These are phyloP conservation scores for Schrankia costaestrigalis DNA, from an alignment of 2,888 invertebrate species.

Conservation along the genomic window DNA sequence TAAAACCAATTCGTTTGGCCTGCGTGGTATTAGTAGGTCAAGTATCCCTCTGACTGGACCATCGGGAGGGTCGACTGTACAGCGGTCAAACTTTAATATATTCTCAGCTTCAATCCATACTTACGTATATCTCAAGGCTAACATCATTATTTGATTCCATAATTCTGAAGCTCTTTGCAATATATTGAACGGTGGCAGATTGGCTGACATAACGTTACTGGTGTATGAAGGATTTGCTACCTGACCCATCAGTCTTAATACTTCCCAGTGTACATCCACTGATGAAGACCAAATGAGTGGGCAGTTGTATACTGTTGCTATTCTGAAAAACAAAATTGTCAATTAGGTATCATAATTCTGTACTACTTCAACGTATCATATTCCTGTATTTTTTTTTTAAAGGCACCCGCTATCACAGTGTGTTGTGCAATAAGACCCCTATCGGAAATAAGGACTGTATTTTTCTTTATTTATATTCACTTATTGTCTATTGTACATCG, in stretches of 20 bases:
- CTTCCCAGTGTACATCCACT: constrained; percentile 27
- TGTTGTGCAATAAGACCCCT: not conserved
- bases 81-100: too few relatives aligned
- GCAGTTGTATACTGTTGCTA: constrained; percentile 5
- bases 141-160: constrained; percentile 8
- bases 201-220: constrained; percentile 7
- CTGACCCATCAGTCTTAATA: constrained; percentile 34
- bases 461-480: too few relatives aligned
- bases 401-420: not conserved
- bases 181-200: constrained; percentile 23
- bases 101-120: too few relatives aligned
- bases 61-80: too few relatives aligned
- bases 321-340: constrained; percentile 1
- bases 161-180: constrained; percentile 13
- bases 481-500: too few relatives aligned
- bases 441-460: not conserved
- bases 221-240: constrained; percentile 35
- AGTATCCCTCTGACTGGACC: too few relatives aligned
- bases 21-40: too few relatives aligned
- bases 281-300: constrained; percentile 4
- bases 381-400: not conserved
- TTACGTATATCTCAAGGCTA: constrained; percentile 8
- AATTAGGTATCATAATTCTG: not conserved
- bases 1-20: too few relatives aligned
- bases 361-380: too few relatives aligned